phyloP scores from a whole-genome alignment of 2,797 vertebrate species.

The Mormyrus proboscirostris region DNA sequence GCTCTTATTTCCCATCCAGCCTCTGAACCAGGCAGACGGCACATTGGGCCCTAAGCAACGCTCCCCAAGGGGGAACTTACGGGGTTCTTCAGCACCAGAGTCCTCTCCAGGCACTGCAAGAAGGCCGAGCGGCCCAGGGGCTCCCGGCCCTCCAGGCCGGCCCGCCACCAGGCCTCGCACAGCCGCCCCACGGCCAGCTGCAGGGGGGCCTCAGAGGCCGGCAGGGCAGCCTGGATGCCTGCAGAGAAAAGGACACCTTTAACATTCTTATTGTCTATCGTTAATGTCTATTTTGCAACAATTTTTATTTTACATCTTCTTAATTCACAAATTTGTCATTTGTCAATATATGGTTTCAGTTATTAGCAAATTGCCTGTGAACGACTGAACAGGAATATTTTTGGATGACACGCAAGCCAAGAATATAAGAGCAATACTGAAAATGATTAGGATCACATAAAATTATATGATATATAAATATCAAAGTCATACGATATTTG shows the following conservation, averaged over 20 bases:
- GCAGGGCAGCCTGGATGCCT: slow-evolving; percentile 63
- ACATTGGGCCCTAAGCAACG: background rate
- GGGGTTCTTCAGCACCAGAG: slow-evolving; percentile 62
- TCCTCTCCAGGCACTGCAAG: slow-evolving; percentile 68
- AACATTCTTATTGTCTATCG: background rate
- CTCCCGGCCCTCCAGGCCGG: slow-evolving; percentile 73
- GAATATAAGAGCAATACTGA: background rate
- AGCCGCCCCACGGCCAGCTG: slow-evolving; percentile 59
- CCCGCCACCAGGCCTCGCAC: slow-evolving; percentile 84
- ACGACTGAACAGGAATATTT: background rate
- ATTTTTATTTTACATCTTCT: background rate
- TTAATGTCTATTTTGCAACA: background rate
- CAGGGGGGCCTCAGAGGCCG: slow-evolving; percentile 58
- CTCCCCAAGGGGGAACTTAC: slow-evolving; percentile 45
- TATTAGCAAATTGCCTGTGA: background rate
- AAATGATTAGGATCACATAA: background rate
- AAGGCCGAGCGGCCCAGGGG: slow-evolving; percentile 77
- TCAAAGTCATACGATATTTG: background rate
- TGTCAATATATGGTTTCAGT: background rate
- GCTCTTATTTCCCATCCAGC: background rate
- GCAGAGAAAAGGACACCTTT: slow-evolving; percentile 29
- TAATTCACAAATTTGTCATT: background rate
- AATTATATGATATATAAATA: background rate
- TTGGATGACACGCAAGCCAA: background rate
- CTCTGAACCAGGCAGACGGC: background rate